Base-by-base conservation (phyloP, 2,797 vertebrate species). In the Sternotherus odoratus region DNA sequence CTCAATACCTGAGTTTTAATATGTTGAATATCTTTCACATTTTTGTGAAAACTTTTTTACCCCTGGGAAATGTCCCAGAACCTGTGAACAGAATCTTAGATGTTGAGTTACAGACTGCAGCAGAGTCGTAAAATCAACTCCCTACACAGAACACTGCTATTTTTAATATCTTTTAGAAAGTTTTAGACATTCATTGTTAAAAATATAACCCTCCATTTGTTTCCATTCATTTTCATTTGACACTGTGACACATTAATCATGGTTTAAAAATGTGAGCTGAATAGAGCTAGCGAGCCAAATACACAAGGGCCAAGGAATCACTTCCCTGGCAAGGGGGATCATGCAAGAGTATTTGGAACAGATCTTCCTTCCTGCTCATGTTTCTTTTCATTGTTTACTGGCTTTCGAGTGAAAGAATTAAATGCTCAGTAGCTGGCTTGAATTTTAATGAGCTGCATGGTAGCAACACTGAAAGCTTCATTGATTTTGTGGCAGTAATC, bases 311-410 rank as follows among this genome's bases (percentile, higher is more conserved):
- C 94, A 95, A 92, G 77, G 63, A 96, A 89, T 96, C 77, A 95
- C 86, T 95, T 94, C 56, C 48, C 36, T 86, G 72, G 88, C 51
- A 95, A 95, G 57, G 56, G 77, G 83, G 72, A 94, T 88, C 63
- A 85, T 51, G 43, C 79, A 92, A 92, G 82, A 95, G 1, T 57
- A 28, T 94, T 92, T 97, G 83, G 85, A 94, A 96, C 24, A 92
- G 81, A 82, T 91, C 91, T 49, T 84, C 95, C 66, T 85, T 91
- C 53, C 74, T 96, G 21, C 33, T 97, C 23, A 21, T 92, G 82
- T 74, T 96, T 95, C 36, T 86, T 82, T 94, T 95, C 86, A 90
- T 93, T 96, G 51, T 86, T 57, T 92, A 95, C 92, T 92, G 28
- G 43, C 49, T 95, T 92, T 95, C 30, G n/a, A 85, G 30, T 86